A percentile compares a stretch with the other conserved stretches of the same genome.
Conservation (phyloP, 2,797 vertebrate genomes). For the Denticeps clupeoides region DNA sequence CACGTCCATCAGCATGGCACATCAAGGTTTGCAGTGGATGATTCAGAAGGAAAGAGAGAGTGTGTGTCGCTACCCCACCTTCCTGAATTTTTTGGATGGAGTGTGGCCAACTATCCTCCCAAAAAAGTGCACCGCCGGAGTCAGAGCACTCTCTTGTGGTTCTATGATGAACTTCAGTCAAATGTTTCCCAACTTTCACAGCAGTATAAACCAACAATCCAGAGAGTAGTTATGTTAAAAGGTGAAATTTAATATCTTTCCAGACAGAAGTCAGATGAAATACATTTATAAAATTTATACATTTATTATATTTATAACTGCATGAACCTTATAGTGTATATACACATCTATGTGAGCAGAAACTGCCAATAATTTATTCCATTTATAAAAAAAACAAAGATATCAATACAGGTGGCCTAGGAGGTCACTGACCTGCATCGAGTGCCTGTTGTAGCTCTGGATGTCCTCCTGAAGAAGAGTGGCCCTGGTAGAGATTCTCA, state of each 20-base stretch:
- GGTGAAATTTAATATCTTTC: no score
- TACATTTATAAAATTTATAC: no score
- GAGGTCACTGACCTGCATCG: slow-evolving; percentile 46
- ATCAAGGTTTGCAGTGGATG: neutral
- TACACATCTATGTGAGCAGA: no score
- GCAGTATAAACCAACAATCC: neutral
- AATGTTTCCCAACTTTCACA: slow-evolving; percentile 37
- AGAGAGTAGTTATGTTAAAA: neutral
- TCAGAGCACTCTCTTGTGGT: slow-evolving; percentile 62
- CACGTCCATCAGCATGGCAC: neutral
- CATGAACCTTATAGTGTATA: no score
- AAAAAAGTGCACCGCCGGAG: slow-evolving; percentile 44
- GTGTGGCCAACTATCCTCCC: slow-evolving; percentile 15
- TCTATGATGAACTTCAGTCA: slow-evolving; percentile 48
- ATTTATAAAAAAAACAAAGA: neutral
- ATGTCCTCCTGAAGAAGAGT: slow-evolving; percentile 33
- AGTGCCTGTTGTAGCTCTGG: slow-evolving; percentile 56
- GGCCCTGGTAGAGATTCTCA: slow-evolving; percentile 46
- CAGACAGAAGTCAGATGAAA: no score
- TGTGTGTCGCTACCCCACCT: neutral
- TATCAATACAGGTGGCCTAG: no score
- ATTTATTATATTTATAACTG: no score
- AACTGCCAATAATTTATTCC: no score
- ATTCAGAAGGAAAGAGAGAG: neutral
- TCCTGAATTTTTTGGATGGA: neutral